These are phyloP conservation scores for Rhea americana DNA, from an alignment of 2,113 vertebrate species.

Conservation along the genomic window DNA sequence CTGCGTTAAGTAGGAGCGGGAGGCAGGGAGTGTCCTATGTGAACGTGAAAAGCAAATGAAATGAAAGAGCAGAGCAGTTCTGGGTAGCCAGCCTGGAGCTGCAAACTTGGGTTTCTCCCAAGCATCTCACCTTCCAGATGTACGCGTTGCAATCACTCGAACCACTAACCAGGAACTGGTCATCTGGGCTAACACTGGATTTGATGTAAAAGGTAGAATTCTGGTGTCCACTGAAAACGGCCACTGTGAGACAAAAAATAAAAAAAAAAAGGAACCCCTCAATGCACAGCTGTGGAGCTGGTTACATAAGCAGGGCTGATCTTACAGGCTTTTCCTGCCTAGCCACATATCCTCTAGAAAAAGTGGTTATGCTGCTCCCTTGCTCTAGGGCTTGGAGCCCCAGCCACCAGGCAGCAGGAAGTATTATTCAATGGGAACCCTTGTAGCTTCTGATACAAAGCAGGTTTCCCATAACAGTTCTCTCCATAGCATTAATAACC, in stretches of 20 bases:
- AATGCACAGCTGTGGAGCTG: neutral
- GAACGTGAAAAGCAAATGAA: neutral
- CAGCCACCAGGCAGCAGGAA: neutral
- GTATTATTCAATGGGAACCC: neutral
- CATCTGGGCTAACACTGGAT: slow-evolving; percentile 90
- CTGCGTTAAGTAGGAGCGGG: neutral
- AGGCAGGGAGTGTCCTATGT: neutral
- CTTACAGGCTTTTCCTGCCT: slow-evolving; percentile 54
- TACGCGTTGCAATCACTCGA: slow-evolving; percentile 89
- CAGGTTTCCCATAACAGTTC: neutral
- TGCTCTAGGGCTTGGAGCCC: neutral
- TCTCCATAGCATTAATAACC: neutral
- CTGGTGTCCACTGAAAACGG: slow-evolving; percentile 89
- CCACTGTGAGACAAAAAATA: slow-evolving; percentile 74
- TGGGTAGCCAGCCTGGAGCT: neutral
- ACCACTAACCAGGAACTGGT: slow-evolving; percentile 94
- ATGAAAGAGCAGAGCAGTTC: neutral
- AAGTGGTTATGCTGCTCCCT: slow-evolving; percentile 31
- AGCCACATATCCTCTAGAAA: slow-evolving; percentile 7
- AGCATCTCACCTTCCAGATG: slow-evolving; percentile 90
- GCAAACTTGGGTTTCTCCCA: neutral
- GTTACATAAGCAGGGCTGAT: neutral
- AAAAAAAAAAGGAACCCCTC: neutral
- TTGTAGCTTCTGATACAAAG: neutral
- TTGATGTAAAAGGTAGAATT: slow-evolving; percentile 97